Percentiles rank a stretch among this genome's conserved stretches.
Conservation (phyloP, 1,140 invertebrate genomes). For the Drosophila grimshawi region DNA sequence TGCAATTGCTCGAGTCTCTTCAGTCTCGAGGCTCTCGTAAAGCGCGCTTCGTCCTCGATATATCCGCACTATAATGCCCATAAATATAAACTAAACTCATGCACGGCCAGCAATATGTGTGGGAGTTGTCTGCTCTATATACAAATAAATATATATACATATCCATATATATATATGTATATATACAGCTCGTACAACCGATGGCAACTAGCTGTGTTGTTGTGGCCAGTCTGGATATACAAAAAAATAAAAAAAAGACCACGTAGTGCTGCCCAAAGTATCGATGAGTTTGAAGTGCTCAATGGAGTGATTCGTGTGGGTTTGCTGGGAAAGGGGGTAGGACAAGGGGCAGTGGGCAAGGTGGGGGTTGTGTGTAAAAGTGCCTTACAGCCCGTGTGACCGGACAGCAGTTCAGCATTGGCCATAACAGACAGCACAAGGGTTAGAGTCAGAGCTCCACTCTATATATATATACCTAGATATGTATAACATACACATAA, state of each 20-base stretch:
- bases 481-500: slow-evolving; percentile 22
- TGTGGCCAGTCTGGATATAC: slow-evolving; percentile 48
- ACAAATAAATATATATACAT: slow-evolving; percentile 52
- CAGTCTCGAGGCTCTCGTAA: slow-evolving; percentile 36
- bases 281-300: slow-evolving; percentile 77
- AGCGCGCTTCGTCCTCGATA: slow-evolving; percentile 59
- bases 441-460: slow-evolving; percentile 17
- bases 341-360: not conserved
- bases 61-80: slow-evolving; percentile 84
- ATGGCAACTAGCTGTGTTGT: slow-evolving; percentile 37
- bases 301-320: slow-evolving; percentile 3
- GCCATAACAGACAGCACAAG: slow-evolving; percentile 58
- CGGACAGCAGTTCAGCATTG: slow-evolving; percentile 69
- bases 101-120: slow-evolving; percentile 39
- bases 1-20: slow-evolving; percentile 34
- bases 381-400: slow-evolving; percentile 62
- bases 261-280: slow-evolving; percentile 69
- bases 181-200: slow-evolving; percentile 37
- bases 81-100: slow-evolving; percentile 83
- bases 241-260: slow-evolving; percentile 62
- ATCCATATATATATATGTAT: slow-evolving; percentile 40
- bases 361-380: not conserved
- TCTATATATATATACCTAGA: slow-evolving; percentile 15
- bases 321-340: too few relatives aligned
- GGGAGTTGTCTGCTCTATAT: slow-evolving; percentile 55